A percentile compares a stretch with the other conserved stretches of the same genome.
These are phyloP conservation scores for Doryteuthis pealeii DNA, from an alignment of 1,140 invertebrate genomes.

Conservation along the genomic window DNA sequence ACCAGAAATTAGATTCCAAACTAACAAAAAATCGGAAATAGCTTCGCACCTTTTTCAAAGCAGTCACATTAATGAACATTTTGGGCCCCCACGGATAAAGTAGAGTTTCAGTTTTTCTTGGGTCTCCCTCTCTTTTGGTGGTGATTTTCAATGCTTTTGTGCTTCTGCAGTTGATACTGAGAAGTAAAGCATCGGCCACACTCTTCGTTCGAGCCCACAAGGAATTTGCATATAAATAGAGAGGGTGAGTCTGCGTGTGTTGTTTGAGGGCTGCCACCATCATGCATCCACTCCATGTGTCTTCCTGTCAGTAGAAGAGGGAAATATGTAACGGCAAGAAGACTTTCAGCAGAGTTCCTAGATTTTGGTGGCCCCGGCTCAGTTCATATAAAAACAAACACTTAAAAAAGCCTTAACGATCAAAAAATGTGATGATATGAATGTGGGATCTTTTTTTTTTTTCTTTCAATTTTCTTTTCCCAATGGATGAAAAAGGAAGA, in stretches of 20 bases:
- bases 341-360: not conserved
- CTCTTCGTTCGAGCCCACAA: not conserved
- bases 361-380: slow-evolving; percentile 1
- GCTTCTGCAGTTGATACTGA: slow-evolving; percentile 2
- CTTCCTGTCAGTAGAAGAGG: slow-evolving; percentile 4
- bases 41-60: not conserved
- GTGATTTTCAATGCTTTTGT: not conserved
- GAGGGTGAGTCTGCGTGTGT: not conserved
- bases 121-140: not conserved
- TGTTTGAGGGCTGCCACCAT: not conserved
- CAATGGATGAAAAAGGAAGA: too few species aligned
- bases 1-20: not conserved
- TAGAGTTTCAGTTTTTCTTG: not conserved
- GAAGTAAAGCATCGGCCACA: not conserved
- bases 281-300: not conserved
- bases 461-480: too few species aligned
- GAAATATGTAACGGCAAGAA: slow-evolving; percentile 7
- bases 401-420: too few species aligned
- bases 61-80: not conserved
- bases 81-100: not conserved
- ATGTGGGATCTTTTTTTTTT: too few species aligned
- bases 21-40: not conserved
- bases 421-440: too few species aligned
- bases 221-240: slow-evolving; percentile 1
- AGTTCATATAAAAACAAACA: not conserved